These are phyloP conservation scores for Astyanax mexicanus DNA, from an alignment of 2,797 vertebrate species.

Conservation along the genomic window DNA sequence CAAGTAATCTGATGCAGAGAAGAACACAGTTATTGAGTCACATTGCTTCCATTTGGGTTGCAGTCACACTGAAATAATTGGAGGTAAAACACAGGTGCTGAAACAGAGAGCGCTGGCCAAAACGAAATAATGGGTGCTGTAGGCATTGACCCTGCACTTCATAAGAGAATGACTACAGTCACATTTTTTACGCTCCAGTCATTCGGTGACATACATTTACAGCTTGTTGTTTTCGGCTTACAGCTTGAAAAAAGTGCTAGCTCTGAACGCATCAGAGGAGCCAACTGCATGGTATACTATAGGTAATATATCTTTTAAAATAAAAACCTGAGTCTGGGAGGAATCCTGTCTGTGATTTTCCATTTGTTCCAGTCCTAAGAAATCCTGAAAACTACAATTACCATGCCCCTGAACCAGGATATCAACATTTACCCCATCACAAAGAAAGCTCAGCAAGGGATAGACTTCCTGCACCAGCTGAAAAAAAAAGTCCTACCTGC, in stretches of 20 bases:
- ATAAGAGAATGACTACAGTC: neutral
- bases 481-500: too few relatives aligned
- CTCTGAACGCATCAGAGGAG: neutral
- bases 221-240: neutral
- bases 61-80: constrained; percentile 31
- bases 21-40: constrained; percentile 41
- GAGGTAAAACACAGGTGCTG: constrained; percentile 9
- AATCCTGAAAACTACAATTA: too few relatives aligned
- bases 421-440: too few relatives aligned
- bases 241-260: neutral
- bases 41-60: constrained; percentile 37
- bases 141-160: constrained; percentile 8
- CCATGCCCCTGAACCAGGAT: too few relatives aligned
- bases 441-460: too few relatives aligned
- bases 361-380: neutral
- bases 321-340: neutral
- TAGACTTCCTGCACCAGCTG: too few relatives aligned
- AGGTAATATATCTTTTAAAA: neutral
- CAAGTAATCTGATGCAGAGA: constrained; percentile 34
- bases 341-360: neutral
- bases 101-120: constrained; percentile 5
- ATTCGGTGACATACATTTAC: constrained; percentile 4
- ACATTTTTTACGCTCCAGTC: neutral
- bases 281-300: constrained; percentile 14
- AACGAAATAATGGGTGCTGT: neutral